Conservation (phyloP, 2,797 vertebrate genomes). For the Myotis vivesi region DNA sequence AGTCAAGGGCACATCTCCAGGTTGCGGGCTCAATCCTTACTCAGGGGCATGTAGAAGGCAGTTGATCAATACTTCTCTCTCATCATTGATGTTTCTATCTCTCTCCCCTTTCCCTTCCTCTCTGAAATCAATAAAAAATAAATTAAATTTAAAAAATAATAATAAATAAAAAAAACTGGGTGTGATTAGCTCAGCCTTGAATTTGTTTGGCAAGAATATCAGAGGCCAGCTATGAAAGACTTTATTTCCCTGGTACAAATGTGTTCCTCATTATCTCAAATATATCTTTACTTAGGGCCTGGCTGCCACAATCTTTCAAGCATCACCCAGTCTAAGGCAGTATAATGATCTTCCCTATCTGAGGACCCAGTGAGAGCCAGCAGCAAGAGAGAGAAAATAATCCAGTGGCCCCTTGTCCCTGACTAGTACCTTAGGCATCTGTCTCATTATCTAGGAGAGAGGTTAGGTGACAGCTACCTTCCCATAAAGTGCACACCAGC, state of each 20-base stretch:
- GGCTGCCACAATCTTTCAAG: constrained; percentile 28
- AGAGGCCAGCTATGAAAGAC: constrained; percentile 23
- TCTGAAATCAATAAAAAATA: no score
- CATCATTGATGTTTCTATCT: no score
- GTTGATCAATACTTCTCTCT: no score
- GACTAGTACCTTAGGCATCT: background rate
- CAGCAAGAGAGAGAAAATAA: background rate
- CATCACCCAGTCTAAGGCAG: background rate
- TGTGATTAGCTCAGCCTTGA: constrained; percentile 11
- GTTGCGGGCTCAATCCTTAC: no score
- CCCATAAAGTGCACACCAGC: background rate
- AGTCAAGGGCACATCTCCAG: no score
- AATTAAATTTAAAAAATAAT: no score
- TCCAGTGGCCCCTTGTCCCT: background rate
- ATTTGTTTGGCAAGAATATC: background rate
- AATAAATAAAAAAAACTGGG: constrained; percentile 13
- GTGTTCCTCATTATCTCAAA: constrained; percentile 67
- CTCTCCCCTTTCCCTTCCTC: no score
- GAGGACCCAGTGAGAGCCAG: constrained; percentile 6
- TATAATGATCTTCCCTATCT: background rate
- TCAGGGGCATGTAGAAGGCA: no score
- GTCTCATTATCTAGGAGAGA: constrained; percentile 40
- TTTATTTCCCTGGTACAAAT: constrained; percentile 18
- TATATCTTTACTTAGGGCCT: constrained; percentile 34
- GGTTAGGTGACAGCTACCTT: background rate